Evolutionary conservation across 2,888 invertebrate species (phyloP).

Genomic region (Archips xylosteana): DNA sequence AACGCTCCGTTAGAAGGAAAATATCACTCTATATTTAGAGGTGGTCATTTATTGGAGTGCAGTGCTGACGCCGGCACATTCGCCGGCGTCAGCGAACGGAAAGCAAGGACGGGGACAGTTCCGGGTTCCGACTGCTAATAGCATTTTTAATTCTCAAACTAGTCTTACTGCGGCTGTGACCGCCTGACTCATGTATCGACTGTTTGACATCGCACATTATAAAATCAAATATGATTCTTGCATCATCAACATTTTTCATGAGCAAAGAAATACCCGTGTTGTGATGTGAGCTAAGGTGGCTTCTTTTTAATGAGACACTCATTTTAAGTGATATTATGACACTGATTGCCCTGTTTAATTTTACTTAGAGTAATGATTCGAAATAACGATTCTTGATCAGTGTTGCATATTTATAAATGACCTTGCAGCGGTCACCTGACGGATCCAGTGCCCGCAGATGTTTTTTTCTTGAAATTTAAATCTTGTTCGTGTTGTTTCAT

Average conservation of each 20-base stretch:
- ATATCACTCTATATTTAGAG: background rate
- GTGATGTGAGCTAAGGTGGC: too few species aligned
- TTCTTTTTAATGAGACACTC: background rate
- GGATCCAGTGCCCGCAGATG: constrained; percentile 8
- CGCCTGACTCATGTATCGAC: constrained; percentile 24
- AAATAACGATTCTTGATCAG: background rate
- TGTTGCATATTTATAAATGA: background rate
- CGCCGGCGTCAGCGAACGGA: background rate
- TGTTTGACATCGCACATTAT: constrained; percentile 14
- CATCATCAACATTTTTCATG: constrained; percentile 11
- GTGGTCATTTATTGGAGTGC: background rate
- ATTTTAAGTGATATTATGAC: background rate
- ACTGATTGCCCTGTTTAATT: background rate
- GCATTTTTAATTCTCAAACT: constrained; percentile 24
- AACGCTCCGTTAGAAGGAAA: background rate
- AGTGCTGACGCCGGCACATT: background rate
- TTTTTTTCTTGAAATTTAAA: background rate
- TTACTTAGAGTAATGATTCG: background rate
- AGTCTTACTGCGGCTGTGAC: constrained; percentile 7
- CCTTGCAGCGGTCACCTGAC: constrained; percentile 13
- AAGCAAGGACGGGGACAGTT: constrained; percentile 19
- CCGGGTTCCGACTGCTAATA: constrained; percentile 28
- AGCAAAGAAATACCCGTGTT: background rate
- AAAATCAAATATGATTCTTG: constrained; percentile 11
- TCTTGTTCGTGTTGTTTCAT: background rate